phyloP scores from a whole-genome alignment of 92 coral and sea anemone genomes.

The Epizoanthus fatuus region DNA sequence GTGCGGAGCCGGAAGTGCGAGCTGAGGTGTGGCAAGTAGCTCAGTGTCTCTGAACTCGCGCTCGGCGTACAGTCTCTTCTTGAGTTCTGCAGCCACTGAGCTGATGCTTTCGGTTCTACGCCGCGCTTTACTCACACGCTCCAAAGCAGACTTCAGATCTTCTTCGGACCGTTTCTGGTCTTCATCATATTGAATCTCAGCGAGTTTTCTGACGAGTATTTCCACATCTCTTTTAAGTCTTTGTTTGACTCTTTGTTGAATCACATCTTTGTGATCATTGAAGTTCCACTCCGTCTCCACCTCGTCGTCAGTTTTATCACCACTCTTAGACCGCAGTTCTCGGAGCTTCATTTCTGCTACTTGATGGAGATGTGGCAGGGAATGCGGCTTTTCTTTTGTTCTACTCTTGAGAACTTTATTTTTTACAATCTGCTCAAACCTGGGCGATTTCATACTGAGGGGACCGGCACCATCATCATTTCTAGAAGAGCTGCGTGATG shows the following conservation, averaged over 20 bases:
- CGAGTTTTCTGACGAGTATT: constrained; percentile 87
- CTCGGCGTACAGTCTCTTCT: constrained; percentile 75
- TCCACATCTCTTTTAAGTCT: constrained; percentile 80
- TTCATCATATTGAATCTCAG: constrained; percentile 93
- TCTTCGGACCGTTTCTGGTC: constrained; percentile 84
- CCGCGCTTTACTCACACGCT: constrained; percentile 78
- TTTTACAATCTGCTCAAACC: not conserved
- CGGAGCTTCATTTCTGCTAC: not conserved
- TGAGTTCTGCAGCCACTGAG: constrained; percentile 72
- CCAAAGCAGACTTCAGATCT: constrained; percentile 80
- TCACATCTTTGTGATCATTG: not conserved
- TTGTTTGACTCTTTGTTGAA: constrained; percentile 50
- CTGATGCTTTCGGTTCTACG: constrained; percentile 72
- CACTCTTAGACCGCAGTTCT: not conserved
- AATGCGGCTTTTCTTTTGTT: not conserved
- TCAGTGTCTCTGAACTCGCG: constrained; percentile 75
- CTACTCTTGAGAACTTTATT: constrained; percentile 8
- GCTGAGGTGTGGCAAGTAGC: constrained; percentile 12
- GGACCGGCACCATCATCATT: not conserved
- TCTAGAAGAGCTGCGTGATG: constrained; percentile 27
- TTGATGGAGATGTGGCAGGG: constrained; percentile 14
- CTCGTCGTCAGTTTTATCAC: not conserved
- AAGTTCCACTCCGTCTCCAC: constrained; percentile 7
- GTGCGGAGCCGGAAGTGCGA: constrained; percentile 35
- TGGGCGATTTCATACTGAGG: not conserved